These are phyloP conservation scores for Sparus aurata DNA, from an alignment of 2,797 vertebrate genomes.

Conservation along the genomic window DNA sequence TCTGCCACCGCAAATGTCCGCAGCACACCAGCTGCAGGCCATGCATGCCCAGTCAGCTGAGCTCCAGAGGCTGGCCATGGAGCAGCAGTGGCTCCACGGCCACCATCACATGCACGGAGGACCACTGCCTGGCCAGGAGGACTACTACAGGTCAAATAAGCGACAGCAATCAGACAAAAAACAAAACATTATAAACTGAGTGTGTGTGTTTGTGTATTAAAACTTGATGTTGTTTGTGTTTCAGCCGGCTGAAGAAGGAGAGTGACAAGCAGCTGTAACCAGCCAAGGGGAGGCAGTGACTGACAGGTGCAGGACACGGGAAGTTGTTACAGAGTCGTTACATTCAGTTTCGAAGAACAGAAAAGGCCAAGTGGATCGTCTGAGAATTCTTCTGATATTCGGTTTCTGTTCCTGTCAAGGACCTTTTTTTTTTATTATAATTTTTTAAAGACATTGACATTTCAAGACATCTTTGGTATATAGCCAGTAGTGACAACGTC, in stretches of 20 bases:
- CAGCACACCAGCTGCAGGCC: slow-evolving; percentile 98
- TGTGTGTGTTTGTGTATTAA: slow-evolving; percentile 5
- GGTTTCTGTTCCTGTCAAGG: slow-evolving; percentile 70
- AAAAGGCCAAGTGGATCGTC: slow-evolving; percentile 88
- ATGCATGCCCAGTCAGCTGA: slow-evolving; percentile 99
- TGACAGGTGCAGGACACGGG: slow-evolving; percentile 79
- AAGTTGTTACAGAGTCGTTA: slow-evolving; percentile 82
- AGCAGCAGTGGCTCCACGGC: slow-evolving; percentile 98
- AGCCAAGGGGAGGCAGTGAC: slow-evolving; percentile 62
- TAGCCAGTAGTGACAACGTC: slow-evolving; percentile 94
- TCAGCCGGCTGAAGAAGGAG: slow-evolving; percentile 99
- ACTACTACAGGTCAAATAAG: slow-evolving; percentile 95
- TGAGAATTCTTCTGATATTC: slow-evolving; percentile 81
- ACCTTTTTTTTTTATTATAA: slow-evolving; percentile 78
- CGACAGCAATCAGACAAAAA: background rate
- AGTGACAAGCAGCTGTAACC: slow-evolving; percentile 98
- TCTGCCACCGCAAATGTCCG: slow-evolving; percentile 96
- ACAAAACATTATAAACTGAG: no score
- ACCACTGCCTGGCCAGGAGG: slow-evolving; percentile 97
- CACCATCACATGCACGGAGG: slow-evolving; percentile 99
- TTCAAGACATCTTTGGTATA: slow-evolving; percentile 82
- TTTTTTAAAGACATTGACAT: slow-evolving; percentile 91
- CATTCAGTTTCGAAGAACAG: slow-evolving; percentile 84
- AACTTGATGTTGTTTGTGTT: slow-evolving; percentile 61
- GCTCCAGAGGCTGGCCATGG: slow-evolving; percentile 98